phyloP scores from a whole-genome alignment of 2,888 invertebrate genomes.

The Empis stercorea region DNA sequence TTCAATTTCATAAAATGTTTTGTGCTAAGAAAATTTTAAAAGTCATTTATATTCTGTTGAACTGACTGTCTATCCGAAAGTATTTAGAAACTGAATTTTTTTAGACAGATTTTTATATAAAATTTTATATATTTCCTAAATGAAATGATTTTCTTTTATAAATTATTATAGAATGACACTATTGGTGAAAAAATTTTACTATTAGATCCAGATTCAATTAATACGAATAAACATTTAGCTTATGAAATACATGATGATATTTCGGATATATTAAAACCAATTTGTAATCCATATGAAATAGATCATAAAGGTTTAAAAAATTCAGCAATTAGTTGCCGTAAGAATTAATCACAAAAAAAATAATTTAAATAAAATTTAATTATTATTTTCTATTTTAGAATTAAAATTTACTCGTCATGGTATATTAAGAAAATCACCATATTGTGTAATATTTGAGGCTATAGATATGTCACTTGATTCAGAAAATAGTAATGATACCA shows the following conservation, averaged over 20 bases:
- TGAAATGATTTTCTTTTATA: too few species aligned
- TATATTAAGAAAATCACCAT: slow-evolving; percentile 30
- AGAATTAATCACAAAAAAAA: slow-evolving; percentile 12
- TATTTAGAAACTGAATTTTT: too few species aligned
- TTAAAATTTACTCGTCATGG: slow-evolving; percentile 28
- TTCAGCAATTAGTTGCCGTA: slow-evolving; percentile 34
- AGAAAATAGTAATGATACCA: slow-evolving; percentile 8
- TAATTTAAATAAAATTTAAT: neutral
- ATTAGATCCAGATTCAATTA: slow-evolving; percentile 30
- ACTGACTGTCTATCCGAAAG: too few species aligned
- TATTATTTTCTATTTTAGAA: slow-evolving; percentile 20
- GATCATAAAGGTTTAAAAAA: slow-evolving; percentile 29
- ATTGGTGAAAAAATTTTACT: slow-evolving; percentile 31
- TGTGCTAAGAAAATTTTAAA: too few species aligned
- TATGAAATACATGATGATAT: slow-evolving; percentile 29
- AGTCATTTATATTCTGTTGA: too few species aligned
- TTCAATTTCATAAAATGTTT: too few species aligned
- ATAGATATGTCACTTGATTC: slow-evolving; percentile 38
- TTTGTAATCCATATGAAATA: slow-evolving; percentile 29
- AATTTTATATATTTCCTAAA: too few species aligned
- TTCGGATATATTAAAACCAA: slow-evolving; percentile 22
- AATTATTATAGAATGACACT: slow-evolving; percentile 26
- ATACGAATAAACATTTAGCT: slow-evolving; percentile 24
- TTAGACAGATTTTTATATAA: too few species aligned
- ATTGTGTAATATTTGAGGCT: slow-evolving; percentile 40